phyloP scores from a whole-genome alignment of 2,888 invertebrate genomes.

The Buathra laborator region DNA sequence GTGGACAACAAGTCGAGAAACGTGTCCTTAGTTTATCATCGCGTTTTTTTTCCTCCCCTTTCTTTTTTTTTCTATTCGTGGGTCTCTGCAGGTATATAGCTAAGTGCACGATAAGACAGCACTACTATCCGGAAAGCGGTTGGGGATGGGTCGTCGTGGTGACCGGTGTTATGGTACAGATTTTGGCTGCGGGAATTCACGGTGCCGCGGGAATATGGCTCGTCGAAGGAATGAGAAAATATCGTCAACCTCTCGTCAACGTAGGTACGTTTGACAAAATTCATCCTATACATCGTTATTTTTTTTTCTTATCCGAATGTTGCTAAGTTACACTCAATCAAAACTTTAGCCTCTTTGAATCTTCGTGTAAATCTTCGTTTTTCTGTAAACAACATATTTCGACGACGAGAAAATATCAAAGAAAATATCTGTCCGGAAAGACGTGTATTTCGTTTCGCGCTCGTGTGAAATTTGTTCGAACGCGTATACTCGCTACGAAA shows the following conservation, averaged over 20 bases:
- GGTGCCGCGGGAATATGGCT: slow-evolving; percentile 80
- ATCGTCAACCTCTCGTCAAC: slow-evolving; percentile 78
- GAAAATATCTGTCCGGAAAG: slow-evolving; percentile 6
- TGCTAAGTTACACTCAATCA: not conserved
- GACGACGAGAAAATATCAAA: not conserved
- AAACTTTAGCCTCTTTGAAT: not conserved
- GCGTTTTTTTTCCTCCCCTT: slow-evolving; percentile 15
- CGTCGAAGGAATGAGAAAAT: slow-evolving; percentile 78
- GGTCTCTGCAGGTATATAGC: slow-evolving; percentile 72
- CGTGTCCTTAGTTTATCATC: slow-evolving; percentile 15
- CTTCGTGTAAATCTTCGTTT: not conserved
- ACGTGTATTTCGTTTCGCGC: slow-evolving; percentile 13
- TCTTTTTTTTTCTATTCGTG: slow-evolving; percentile 36
- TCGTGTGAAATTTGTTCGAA: slow-evolving; percentile 32
- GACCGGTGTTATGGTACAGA: slow-evolving; percentile 86
- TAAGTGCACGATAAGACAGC: slow-evolving; percentile 85
- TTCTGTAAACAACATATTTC: not conserved
- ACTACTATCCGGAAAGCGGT: slow-evolving; percentile 88
- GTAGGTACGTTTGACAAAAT: slow-evolving; percentile 77
- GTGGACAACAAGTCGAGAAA: slow-evolving; percentile 21
- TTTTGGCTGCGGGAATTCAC: slow-evolving; percentile 87
- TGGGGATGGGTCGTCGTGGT: slow-evolving; percentile 88
- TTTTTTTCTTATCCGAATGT: not conserved
- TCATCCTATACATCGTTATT: not conserved
- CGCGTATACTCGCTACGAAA: slow-evolving; percentile 17